Percentiles rank a stretch among this genome's conserved stretches.
Evolutionary conservation across 1,140 invertebrate species (phyloP).

Genomic region (Teleopsis dalmanni): DNA sequence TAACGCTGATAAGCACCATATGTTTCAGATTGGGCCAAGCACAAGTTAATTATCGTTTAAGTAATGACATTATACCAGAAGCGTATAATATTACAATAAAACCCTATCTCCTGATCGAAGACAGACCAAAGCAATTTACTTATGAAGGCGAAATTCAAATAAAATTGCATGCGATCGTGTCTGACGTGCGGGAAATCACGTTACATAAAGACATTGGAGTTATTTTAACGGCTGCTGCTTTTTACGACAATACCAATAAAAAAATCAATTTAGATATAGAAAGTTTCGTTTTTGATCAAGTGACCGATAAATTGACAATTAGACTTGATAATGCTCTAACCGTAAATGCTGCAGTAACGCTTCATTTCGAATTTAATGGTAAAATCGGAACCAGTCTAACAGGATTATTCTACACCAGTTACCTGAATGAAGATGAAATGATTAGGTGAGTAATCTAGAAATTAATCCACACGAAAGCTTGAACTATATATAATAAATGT

Average conservation of each 20-base stretch:
- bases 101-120: constrained; percentile 47
- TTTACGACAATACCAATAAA: constrained; percentile 12
- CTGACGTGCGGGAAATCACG: constrained; percentile 47
- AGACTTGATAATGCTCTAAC: constrained; percentile 12
- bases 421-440: constrained; percentile 35
- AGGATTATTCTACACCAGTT: constrained; percentile 53
- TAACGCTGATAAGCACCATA: no score
- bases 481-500: no score
- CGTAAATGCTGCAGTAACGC: constrained; percentile 8
- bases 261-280: background rate
- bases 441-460: constrained; percentile 25
- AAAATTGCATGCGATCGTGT: constrained; percentile 28
- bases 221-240: constrained; percentile 11
- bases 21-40: background rate
- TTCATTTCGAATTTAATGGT: constrained; percentile 43
- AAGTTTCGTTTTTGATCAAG: constrained; percentile 12
- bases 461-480: background rate
- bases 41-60: constrained; percentile 30
- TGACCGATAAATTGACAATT: constrained; percentile 25
- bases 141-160: constrained; percentile 56
- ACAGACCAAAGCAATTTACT: constrained; percentile 46
- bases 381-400: constrained; percentile 45
- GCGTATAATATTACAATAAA: constrained; percentile 59
- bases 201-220: constrained; percentile 54
- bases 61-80: constrained; percentile 43